Evolutionary conservation across 2,888 invertebrate species (phyloP).

Genomic region (Euclidia mi): DNA sequence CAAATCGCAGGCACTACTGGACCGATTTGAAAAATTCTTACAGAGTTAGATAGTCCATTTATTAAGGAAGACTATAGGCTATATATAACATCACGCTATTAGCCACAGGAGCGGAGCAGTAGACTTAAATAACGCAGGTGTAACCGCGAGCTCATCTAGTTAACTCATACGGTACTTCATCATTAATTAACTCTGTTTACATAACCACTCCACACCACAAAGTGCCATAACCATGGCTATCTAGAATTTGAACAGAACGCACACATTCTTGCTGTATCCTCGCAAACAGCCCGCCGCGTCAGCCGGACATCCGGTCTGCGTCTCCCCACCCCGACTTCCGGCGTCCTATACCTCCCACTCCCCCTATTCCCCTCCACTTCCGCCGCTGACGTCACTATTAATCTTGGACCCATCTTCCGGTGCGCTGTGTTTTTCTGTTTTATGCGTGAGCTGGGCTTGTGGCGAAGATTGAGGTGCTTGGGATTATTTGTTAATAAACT

Average conservation of each 20-base stretch:
- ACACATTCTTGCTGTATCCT: conserved; percentile 47
- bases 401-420: conserved; percentile 71
- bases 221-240: conserved; percentile 16
- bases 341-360: conserved; percentile 40
- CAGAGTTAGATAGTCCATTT: too few relatives aligned
- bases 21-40: too few relatives aligned
- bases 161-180: too few relatives aligned
- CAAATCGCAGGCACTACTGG: too few relatives aligned
- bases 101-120: too few relatives aligned
- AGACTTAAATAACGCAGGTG: too few relatives aligned
- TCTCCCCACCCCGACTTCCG: conserved; percentile 51
- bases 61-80: too few relatives aligned
- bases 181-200: background rate
- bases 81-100: too few relatives aligned
- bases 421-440: conserved; percentile 66
- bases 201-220: conserved; percentile 5
- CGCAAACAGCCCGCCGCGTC: conserved; percentile 67
- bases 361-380: conserved; percentile 58
- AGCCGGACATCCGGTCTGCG: conserved; percentile 78
- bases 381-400: conserved; percentile 73
- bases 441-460: conserved; percentile 49
- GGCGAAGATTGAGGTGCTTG: conserved; percentile 32
- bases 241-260: conserved; percentile 30
- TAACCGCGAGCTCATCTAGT: too few relatives aligned
- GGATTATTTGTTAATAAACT: conserved; percentile 10